Percentiles rank a stretch among this genome's conserved stretches.
Conservation (phyloP, 2,797 vertebrate genomes). For the Danio albolineatus region DNA sequence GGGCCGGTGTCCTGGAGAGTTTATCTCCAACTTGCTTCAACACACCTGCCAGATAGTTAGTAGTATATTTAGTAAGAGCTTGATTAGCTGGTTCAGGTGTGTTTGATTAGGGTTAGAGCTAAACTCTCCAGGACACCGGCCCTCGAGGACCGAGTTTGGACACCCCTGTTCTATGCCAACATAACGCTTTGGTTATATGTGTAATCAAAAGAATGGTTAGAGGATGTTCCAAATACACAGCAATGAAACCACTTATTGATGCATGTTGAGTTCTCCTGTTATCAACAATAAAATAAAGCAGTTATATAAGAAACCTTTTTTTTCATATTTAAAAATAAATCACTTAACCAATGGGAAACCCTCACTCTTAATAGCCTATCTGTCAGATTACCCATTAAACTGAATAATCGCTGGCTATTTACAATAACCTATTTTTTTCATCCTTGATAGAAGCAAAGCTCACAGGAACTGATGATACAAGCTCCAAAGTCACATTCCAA, state of each 20-base stretch:
- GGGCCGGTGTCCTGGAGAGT: too few species aligned
- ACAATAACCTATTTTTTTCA: constrained; percentile 41
- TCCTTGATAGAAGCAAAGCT: constrained; percentile 15
- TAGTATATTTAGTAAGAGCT: too few species aligned
- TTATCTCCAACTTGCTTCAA: too few species aligned
- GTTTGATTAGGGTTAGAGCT: too few species aligned
- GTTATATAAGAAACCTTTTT: constrained; percentile 12
- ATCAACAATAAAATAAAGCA: neutral
- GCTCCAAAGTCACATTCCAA: constrained; percentile 37
- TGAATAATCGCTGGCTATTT: constrained; percentile 35
- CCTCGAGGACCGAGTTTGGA: too few species aligned
- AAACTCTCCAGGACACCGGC: too few species aligned
- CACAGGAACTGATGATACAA: constrained; percentile 3
- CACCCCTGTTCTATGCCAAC: neutral
- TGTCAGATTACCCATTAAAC: constrained; percentile 52
- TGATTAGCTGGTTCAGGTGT: too few species aligned
- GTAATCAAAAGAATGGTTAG: neutral
- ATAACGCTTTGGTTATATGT: neutral
- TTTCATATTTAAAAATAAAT: constrained; percentile 9
- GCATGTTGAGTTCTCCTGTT: neutral
- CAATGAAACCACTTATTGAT: neutral
- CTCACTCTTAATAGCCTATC: constrained; percentile 31
- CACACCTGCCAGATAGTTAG: too few species aligned
- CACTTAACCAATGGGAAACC: constrained; percentile 6
- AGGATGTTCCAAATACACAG: neutral